Percentiles rank a stretch among this genome's conserved stretches.
phyloP scores from a whole-genome alignment of 2,113 vertebrate species.

The Gopherus evgoodei region DNA sequence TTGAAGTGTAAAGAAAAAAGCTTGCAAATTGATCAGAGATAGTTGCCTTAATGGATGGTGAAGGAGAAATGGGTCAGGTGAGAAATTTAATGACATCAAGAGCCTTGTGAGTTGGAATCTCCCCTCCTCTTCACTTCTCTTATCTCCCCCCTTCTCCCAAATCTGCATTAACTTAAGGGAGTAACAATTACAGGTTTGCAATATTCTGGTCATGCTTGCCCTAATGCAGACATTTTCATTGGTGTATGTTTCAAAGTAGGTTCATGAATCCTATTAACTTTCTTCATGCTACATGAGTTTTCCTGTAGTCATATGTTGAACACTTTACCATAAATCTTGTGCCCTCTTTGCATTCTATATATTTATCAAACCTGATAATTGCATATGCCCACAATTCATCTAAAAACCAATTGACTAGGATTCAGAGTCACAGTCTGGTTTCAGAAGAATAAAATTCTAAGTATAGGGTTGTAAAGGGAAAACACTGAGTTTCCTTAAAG shows the following conservation, averaged over 20 bases:
- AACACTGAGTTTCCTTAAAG: slow-evolving; percentile 66
- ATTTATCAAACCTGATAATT: neutral
- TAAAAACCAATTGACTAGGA: neutral
- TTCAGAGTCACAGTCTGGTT: slow-evolving; percentile 24
- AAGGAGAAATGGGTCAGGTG: neutral
- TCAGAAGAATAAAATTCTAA: slow-evolving; percentile 50
- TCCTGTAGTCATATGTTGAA: neutral
- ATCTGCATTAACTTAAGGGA: neutral
- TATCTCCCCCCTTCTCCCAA: rapidly evolving
- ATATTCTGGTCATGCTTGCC: neutral
- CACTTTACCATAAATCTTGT: neutral
- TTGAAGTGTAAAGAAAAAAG: slow-evolving; percentile 2
- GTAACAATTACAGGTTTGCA: neutral
- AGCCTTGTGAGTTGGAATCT: rapidly evolving
- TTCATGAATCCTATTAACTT: neutral
- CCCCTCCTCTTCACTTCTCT: neutral
- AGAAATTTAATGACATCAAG: neutral
- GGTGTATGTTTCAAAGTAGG: neutral
- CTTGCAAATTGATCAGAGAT: neutral
- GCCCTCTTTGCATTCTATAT: neutral
- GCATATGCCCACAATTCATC: neutral
- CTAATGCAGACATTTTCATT: neutral
- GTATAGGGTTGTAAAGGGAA: slow-evolving; percentile 54
- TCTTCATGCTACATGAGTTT: neutral
- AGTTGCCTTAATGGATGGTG: neutral